Conservation (phyloP, 2,888 invertebrate genomes). For the Suillia variegata region DNA sequence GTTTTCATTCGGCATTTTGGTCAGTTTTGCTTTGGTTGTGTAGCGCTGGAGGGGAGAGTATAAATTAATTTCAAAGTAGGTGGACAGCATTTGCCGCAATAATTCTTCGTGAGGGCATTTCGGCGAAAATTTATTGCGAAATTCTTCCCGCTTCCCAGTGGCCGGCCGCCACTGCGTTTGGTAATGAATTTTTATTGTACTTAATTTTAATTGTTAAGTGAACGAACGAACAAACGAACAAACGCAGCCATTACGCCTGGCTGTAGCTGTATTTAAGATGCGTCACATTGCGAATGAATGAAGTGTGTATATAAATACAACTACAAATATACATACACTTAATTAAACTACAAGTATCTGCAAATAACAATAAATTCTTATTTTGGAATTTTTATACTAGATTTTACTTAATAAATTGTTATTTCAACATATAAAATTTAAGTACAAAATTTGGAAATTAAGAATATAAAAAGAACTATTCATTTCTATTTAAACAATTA, state of each 20-base stretch:
- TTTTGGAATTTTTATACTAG: too few relatives aligned
- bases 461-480: too few relatives aligned
- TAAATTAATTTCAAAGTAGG: slow-evolving; percentile 52
- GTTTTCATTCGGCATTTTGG: background rate
- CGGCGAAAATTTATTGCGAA: background rate
- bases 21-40: background rate
- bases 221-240: too few relatives aligned
- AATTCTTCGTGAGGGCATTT: slow-evolving; percentile 3
- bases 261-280: background rate
- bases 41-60: background rate
- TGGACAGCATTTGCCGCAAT: slow-evolving; percentile 39
- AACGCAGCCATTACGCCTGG: slow-evolving; percentile 35
- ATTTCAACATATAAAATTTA: too few relatives aligned
- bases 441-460: too few relatives aligned
- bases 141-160: background rate
- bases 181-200: slow-evolving; percentile 53
- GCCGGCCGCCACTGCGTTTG: background rate
- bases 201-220: too few relatives aligned
- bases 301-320: background rate
- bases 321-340: background rate
- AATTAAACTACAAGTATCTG: too few relatives aligned
- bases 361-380: too few relatives aligned
- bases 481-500: too few relatives aligned
- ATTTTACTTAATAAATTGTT: too few relatives aligned
- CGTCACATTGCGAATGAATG: background rate